Base-by-base conservation (phyloP, 2,888 invertebrate genomes). In the Nymphalis urticae region DNA sequence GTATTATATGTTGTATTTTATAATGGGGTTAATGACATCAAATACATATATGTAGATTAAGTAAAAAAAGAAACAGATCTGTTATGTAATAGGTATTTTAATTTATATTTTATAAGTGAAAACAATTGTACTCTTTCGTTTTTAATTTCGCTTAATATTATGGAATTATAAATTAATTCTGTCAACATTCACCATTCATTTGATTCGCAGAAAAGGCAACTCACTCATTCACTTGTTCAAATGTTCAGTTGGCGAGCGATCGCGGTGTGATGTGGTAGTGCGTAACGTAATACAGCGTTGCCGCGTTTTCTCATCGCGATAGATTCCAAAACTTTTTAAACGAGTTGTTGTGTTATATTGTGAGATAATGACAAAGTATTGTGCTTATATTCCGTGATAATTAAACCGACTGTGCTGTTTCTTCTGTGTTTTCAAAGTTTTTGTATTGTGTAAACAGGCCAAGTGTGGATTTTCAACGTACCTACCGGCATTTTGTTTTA, bases 401-500 rank as follows among this genome's bases (percentile, higher is more conserved):
- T 70, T 69, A 54, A 68, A 72, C 62, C 53, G 70, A 72, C 68
- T 72, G 75, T 77, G 77, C 64, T 72, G 72, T 76, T 73, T 72
- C 54, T 68, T 75, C 74, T 73, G 74, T 75, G 73, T 74, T 75
- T n/a, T 60, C 48, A 64, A 75, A 73, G 70, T 75, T 73, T 75
- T 72, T 48, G 66, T 71, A 72, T 75, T 73, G 65, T 71, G 63
- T 63, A 65, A 60, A 69, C 72, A 73, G 73, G 71, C 72, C 74
- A 77, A 73, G 73, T 80, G 81, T 84, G 88, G 88, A 88, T 87
- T 86, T 80, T 74, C 78, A 73, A 81, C 80, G 82, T 79, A 75
- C 82, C 84, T 79, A 75, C 82, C 84, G 85, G 85, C 74, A 73
- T 82, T 80, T 80, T 79, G 73, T 77, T 75, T 76, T 73, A 75